Evolutionary conservation across 2,797 vertebrate genomes (phyloP), one percentile per base, ranked within the genome.

Genomic region (Rhinogobio ventralis): DNA sequence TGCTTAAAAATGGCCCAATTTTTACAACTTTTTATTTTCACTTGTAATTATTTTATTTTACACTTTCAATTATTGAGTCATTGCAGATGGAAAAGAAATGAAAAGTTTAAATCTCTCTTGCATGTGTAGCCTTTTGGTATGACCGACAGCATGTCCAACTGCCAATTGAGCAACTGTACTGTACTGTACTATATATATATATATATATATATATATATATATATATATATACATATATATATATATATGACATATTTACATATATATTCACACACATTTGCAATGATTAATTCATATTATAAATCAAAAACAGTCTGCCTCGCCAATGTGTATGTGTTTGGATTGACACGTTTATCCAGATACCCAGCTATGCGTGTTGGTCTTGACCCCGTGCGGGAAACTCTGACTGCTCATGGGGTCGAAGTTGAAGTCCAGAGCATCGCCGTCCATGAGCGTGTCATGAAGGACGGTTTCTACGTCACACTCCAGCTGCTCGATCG

Each of bases 381-480:
- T 96, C 94, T 99, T 98, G 90, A 97, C 96, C 74, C 97, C 95
- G 89, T 97, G 96, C 1, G 96, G 92, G 93, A 98, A 99, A 90
- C 95, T 96, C 94, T 98, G 93, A 87, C 95, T 95, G 73, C 96
- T 93, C 90, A 97, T 93, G 36, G 93, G 96, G 93, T 99, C 98
- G 91, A 99, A 99, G 92, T 99, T 99, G 95, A 99, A 99, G 95
- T 99, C 98, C 93, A 99, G 94, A 0, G 95, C 96, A 72, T 97
- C 98, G 78, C 96, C 98, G 69, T 99, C 98, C 98, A 99, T 99
- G 87, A 99, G 97, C 79, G 98, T 97, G 78, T 99, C 98, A 46
- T 97, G 97, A 86, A 99, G 97, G 88, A 99, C 97, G 0, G 97
- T 97, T 92, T 99, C 98, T 95, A 99, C 94, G 92, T 99, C 98